Conservation (phyloP, 2,888 invertebrate species). For the Microplitis deprimator region DNA sequence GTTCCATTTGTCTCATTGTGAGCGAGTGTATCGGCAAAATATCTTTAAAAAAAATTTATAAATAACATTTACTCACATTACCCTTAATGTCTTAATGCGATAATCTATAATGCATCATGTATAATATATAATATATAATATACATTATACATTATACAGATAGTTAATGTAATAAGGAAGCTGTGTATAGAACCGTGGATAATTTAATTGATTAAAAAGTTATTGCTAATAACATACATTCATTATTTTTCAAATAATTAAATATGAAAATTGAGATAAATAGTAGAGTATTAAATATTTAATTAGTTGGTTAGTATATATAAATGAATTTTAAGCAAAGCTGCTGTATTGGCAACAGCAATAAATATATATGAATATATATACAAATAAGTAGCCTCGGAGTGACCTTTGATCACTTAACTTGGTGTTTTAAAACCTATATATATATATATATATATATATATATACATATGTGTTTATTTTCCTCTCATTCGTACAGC, state of each 20-base stretch:
- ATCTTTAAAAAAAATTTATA: conserved; percentile 60
- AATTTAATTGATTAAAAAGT: too few species aligned
- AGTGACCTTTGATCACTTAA: conserved; percentile 4
- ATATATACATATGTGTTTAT: neutral
- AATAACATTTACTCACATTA: neutral
- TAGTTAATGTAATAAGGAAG: too few species aligned
- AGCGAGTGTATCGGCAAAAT: conserved; percentile 73
- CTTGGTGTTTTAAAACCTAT: conserved; percentile 20
- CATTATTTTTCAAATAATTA: neutral
- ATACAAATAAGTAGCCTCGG: neutral
- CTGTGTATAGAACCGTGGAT: too few species aligned
- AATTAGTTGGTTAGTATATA: neutral
- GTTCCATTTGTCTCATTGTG: conserved; percentile 70
- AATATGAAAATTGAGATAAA: too few species aligned
- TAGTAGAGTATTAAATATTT: neutral
- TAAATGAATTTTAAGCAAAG: neutral
- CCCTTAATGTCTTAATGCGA: too few species aligned
- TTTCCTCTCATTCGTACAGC: conserved; percentile 33
- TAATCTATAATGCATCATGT: too few species aligned
- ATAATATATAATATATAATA: too few species aligned
- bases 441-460: neutral
- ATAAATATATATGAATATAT: neutral
- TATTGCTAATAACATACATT: neutral
- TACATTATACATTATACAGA: neutral
- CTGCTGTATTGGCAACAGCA: neutral